Evolutionary conservation across 2,888 invertebrate genomes (phyloP).

Genomic region (Trichacis sp.): DNA sequence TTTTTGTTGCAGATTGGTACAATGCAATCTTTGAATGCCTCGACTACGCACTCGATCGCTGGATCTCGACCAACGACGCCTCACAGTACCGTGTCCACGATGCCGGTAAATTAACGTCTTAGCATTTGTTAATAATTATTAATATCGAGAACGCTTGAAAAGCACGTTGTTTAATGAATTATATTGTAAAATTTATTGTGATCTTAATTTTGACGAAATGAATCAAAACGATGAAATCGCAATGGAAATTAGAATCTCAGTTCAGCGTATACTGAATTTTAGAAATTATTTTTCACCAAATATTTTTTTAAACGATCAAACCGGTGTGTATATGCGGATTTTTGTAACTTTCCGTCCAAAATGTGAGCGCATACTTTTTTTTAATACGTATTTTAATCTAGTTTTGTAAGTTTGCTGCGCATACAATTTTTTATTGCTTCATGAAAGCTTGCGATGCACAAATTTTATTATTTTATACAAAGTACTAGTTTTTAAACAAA

Average conservation of each 20-base stretch:
- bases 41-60: conserved; percentile 87
- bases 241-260: background rate
- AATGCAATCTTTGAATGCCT: conserved; percentile 86
- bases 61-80: conserved; percentile 92
- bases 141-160: background rate
- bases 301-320: background rate
- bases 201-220: no score
- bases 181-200: no score
- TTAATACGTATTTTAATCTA: background rate
- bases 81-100: conserved; percentile 90
- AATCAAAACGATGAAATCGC: background rate
- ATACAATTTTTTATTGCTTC: background rate
- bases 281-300: no score
- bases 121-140: background rate
- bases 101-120: conserved; percentile 76
- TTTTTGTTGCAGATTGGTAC: conserved; percentile 82
- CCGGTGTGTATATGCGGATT: no score
- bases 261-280: no score
- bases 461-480: background rate
- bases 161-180: background rate
- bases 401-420: background rate
- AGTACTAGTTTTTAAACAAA: no score
- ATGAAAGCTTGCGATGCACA: background rate
- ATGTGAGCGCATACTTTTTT: background rate
- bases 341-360: background rate